Conservation (phyloP, 2,113 vertebrate genomes). For the Sterrhoptilus dennistouni region DNA sequence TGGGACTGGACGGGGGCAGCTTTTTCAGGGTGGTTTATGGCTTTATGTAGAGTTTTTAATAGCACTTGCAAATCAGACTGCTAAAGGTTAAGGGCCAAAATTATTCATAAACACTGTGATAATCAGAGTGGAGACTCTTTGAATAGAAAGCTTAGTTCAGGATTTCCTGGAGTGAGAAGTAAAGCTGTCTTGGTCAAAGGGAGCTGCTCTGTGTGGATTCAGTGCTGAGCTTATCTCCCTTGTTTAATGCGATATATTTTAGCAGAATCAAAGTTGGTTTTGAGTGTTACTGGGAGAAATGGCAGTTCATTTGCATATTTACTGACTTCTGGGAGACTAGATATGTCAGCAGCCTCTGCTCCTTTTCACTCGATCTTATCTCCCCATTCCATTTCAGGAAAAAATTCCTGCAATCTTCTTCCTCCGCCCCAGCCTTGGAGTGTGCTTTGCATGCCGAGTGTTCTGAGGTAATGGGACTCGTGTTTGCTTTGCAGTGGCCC, state of each 20-base stretch:
- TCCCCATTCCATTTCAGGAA: slow-evolving; percentile 1
- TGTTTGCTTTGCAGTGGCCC: neutral
- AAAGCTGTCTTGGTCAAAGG: neutral
- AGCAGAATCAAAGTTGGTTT: neutral
- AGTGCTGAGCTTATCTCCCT: neutral
- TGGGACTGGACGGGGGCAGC: neutral
- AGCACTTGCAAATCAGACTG: neutral
- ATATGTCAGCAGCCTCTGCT: neutral
- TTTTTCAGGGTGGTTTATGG: neutral
- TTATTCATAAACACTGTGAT: neutral
- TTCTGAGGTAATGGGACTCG: neutral
- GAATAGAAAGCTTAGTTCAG: neutral
- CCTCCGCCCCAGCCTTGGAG: neutral
- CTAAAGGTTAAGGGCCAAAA: neutral
- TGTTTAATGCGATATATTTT: neutral
- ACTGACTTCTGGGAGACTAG: neutral
- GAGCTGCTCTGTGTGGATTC: neutral
- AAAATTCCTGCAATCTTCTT: neutral
- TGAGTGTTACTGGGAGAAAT: neutral
- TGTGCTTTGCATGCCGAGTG: neutral
- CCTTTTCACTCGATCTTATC: slow-evolving; percentile 17
- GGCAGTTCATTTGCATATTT: neutral
- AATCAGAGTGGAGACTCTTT: neutral
- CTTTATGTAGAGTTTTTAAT: neutral
- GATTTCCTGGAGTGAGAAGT: neutral